These are phyloP conservation scores for Zosterops borbonicus DNA, from an alignment of 2,113 vertebrate genomes.

Conservation along the genomic window DNA sequence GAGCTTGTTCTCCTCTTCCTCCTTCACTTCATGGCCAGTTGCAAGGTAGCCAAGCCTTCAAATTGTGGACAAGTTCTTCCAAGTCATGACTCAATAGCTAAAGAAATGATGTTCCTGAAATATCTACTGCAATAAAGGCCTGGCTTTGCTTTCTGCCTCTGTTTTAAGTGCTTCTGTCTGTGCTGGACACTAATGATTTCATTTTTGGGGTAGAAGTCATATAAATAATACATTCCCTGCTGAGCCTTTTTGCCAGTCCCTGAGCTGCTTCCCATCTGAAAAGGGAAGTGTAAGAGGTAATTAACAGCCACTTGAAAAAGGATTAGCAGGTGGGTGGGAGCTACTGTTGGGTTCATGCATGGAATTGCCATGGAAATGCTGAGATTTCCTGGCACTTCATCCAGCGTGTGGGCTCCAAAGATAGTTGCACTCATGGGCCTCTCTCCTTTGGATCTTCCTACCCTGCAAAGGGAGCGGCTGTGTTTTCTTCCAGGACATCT, in stretches of 20 bases:
- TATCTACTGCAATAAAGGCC: background rate
- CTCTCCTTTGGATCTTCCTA: background rate
- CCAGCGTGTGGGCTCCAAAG: conserved; percentile 56
- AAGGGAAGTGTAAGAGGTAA: conserved; percentile 59
- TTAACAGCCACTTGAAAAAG: conserved; percentile 59
- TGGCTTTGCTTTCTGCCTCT: background rate
- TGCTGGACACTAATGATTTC: background rate
- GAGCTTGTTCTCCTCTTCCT: background rate
- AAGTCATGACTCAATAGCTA: background rate
- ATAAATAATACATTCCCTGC: conserved; percentile 26
- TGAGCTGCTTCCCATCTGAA: conserved; percentile 35
- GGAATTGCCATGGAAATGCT: conserved; percentile 69
- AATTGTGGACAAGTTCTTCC: background rate
- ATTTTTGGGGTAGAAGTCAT: background rate
- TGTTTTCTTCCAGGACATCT: background rate
- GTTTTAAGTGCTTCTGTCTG: background rate
- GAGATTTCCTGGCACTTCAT: conserved; percentile 59
- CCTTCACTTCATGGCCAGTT: background rate
- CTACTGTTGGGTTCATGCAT: conserved; percentile 52
- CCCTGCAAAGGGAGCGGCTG: background rate
- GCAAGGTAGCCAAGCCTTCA: background rate
- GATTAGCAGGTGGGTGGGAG: conserved; percentile 64
- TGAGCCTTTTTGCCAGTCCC: conserved; percentile 37
- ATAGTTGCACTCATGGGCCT: conserved; percentile 33
- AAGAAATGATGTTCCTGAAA: background rate